These are phyloP conservation scores for Rhinogobius similis DNA, from an alignment of 2,113 vertebrate species.

Conservation along the genomic window DNA sequence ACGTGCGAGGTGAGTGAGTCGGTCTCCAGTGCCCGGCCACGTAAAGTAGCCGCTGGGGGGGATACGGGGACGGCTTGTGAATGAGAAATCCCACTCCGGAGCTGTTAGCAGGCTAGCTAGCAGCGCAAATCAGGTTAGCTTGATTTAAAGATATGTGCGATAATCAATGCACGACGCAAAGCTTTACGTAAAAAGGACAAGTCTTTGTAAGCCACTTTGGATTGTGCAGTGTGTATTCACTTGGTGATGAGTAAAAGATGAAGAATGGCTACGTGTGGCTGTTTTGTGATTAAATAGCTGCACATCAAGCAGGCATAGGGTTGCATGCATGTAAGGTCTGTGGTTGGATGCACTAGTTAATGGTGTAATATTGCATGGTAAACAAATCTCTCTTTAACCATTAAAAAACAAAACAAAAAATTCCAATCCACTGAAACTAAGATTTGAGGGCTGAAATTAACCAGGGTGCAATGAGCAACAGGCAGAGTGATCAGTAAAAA, in stretches of 20 bases:
- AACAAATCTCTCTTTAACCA: not conserved
- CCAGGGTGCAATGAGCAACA: not conserved
- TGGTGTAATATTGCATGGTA: not conserved
- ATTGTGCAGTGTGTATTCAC: not conserved
- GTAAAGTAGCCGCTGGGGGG: not conserved
- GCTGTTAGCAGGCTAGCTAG: conserved; percentile 36
- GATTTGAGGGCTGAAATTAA: not conserved
- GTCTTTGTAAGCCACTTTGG: not conserved
- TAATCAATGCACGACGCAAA: not conserved
- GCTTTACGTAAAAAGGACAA: not conserved
- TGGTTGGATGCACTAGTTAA: not conserved
- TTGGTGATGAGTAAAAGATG: not conserved
- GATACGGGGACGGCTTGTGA: not conserved
- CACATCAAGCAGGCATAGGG: not conserved
- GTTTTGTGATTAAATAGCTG: not conserved
- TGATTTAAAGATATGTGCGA: not conserved
- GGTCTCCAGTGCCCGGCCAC: not conserved
- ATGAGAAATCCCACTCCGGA: not conserved
- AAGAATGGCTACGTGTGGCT: not conserved
- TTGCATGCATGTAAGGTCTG: not conserved
- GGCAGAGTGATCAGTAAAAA: not conserved
- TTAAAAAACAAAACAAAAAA: not conserved
- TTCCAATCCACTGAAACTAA: too few relatives aligned
- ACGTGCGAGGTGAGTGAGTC: conserved; percentile 45
- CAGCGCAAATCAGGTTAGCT: not conserved